These are phyloP conservation scores for Onychostruthus taczanowskii DNA, from an alignment of 2,113 vertebrate species.

Conservation along the genomic window DNA sequence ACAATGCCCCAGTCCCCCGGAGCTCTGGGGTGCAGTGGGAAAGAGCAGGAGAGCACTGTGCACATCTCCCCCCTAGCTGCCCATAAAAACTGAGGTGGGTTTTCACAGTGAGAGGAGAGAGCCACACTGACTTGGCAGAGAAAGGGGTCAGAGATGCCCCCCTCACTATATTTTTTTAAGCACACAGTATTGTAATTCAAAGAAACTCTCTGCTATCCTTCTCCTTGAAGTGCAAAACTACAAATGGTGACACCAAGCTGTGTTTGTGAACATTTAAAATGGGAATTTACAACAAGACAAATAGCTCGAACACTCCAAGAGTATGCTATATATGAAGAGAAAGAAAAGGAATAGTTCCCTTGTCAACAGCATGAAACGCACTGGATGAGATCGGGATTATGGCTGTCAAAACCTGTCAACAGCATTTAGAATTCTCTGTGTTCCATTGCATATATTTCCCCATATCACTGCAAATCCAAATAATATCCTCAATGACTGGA, in stretches of 20 bases:
- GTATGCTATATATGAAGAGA: background rate
- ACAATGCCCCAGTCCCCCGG: accelerated
- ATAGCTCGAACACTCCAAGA: background rate
- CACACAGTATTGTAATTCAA: background rate
- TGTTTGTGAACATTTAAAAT: background rate
- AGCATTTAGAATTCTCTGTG: background rate
- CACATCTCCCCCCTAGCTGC: background rate
- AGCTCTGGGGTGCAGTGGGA: background rate
- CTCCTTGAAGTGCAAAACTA: background rate
- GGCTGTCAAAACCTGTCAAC: slow-evolving; percentile 9
- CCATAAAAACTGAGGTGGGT: accelerated
- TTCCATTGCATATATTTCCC: background rate
- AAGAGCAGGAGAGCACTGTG: background rate
- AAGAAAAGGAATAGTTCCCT: background rate
- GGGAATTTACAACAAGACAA: background rate
- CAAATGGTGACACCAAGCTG: background rate
- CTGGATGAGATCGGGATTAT: background rate
- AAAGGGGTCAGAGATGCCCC: background rate
- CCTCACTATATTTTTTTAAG: background rate
- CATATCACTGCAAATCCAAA: background rate
- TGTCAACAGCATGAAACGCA: background rate
- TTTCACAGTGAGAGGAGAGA: background rate
- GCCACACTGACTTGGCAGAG: background rate
- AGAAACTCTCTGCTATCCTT: background rate
- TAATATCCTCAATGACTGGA: background rate